These are phyloP conservation scores for Prunella fulvescens DNA, from an alignment of 2,113 vertebrate genomes.

Conservation along the genomic window DNA sequence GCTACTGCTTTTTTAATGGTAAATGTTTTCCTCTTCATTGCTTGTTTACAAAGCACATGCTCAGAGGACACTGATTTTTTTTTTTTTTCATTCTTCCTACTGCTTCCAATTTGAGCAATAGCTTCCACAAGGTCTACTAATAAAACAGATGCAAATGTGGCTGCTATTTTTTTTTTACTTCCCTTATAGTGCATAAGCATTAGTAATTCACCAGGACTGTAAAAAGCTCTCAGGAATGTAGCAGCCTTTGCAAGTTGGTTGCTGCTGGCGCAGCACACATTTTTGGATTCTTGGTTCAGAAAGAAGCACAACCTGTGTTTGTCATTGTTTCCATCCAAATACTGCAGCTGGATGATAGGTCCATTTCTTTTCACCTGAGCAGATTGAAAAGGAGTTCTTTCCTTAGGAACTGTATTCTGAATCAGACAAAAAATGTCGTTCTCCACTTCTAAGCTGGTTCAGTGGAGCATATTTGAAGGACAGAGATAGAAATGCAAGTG, in stretches of 20 bases:
- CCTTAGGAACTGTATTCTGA: neutral
- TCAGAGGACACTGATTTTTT: neutral
- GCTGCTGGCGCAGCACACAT: neutral
- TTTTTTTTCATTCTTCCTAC: neutral
- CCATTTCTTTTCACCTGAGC: slow-evolving; percentile 31
- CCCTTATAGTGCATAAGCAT: neutral
- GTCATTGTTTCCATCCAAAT: neutral
- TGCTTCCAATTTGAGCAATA: neutral
- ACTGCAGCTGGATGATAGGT: neutral
- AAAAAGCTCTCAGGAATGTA: neutral
- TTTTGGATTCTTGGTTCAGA: slow-evolving; percentile 2
- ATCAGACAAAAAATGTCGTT: neutral
- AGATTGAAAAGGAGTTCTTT: neutral
- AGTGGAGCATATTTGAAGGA: neutral
- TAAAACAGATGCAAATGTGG: neutral
- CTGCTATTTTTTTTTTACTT: neutral
- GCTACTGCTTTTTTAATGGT: neutral
- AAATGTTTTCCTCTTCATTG: slow-evolving; percentile 10
- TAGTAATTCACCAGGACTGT: neutral
- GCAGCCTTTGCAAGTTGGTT: neutral
- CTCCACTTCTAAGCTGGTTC: neutral
- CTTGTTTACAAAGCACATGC: neutral
- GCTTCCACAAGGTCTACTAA: neutral
- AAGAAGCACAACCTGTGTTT: neutral
- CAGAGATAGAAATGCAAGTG: neutral